Percentiles rank a stretch among this genome's conserved stretches.
phyloP scores from a whole-genome alignment of 2,113 vertebrate species.

The Meles meles region DNA sequence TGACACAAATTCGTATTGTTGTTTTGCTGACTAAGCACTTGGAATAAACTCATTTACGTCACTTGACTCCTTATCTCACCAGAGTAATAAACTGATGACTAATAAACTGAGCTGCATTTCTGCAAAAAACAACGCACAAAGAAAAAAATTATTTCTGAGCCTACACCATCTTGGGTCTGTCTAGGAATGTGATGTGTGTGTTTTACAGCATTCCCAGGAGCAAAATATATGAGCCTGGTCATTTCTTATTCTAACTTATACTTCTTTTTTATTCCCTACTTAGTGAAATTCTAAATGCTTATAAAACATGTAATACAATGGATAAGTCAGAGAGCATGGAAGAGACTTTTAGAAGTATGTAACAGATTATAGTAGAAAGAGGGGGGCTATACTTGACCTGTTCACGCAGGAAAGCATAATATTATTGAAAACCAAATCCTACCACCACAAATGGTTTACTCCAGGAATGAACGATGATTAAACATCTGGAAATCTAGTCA shows the following conservation, averaged over 20 bases:
- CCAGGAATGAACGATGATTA: not conserved
- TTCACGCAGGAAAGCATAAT: not conserved
- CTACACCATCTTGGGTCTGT: not conserved
- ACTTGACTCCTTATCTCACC: not conserved
- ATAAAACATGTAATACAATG: not conserved
- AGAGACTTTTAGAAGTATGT: not conserved
- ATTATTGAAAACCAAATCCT: constrained; percentile 12
- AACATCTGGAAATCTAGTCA: not conserved
- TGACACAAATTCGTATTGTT: not conserved
- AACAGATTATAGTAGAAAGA: not conserved
- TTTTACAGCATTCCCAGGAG: not conserved
- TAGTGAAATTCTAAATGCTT: not conserved
- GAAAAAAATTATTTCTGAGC: not conserved
- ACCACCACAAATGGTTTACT: not conserved
- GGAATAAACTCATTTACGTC: not conserved
- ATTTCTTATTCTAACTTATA: not conserved
- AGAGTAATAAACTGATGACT: not conserved
- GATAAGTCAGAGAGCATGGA: not conserved
- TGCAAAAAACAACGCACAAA: not conserved
- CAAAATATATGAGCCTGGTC: not conserved
- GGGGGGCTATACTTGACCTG: not conserved
- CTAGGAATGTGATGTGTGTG: not conserved
- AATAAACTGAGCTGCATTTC: not conserved
- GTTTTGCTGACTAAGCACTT: not conserved
- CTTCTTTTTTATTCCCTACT: not conserved